phyloP scores from a whole-genome alignment of 2,888 invertebrate genomes.

The Mesorhabditis spiculigera region DNA sequence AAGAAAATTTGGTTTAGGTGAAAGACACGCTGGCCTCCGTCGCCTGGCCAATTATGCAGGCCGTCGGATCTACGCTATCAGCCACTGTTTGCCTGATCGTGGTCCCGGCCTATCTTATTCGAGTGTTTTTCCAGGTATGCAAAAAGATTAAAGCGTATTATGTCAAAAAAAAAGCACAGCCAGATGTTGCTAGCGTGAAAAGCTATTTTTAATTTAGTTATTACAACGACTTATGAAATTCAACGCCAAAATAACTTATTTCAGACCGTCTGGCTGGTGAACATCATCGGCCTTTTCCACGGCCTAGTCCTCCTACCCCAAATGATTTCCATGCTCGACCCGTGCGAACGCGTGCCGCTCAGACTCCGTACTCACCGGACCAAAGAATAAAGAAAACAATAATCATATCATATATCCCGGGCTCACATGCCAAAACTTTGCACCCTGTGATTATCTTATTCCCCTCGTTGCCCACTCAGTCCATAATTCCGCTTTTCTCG shows the following conservation, averaged over 20 bases:
- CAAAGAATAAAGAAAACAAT: background rate
- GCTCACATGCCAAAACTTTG: no score
- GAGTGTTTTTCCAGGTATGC: slow-evolving; percentile 55
- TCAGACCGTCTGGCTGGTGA: slow-evolving; percentile 54
- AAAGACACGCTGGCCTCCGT: slow-evolving; percentile 53
- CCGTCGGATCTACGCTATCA: slow-evolving; percentile 51
- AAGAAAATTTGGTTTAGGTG: slow-evolving; percentile 26
- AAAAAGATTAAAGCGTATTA: background rate
- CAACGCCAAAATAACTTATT: no score
- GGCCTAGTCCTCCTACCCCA: slow-evolving; percentile 55
- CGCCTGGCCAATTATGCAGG: slow-evolving; percentile 56
- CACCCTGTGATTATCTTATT: no score
- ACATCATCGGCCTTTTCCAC: slow-evolving; percentile 51
- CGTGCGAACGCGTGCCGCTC: slow-evolving; percentile 51
- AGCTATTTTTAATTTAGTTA: no score
- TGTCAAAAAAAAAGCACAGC: background rate
- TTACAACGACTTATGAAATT: no score
- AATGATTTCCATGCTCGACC: slow-evolving; percentile 53
- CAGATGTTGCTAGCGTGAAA: background rate
- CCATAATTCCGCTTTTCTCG: no score
- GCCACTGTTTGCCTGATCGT: slow-evolving; percentile 43
- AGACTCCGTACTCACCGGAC: slow-evolving; percentile 23
- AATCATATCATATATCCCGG: no score
- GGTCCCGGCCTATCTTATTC: slow-evolving; percentile 56
- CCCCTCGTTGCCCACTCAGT: no score